These are phyloP conservation scores for Carcharodon carcharias DNA, from an alignment of 2,797 vertebrate genomes.

Conservation along the genomic window DNA sequence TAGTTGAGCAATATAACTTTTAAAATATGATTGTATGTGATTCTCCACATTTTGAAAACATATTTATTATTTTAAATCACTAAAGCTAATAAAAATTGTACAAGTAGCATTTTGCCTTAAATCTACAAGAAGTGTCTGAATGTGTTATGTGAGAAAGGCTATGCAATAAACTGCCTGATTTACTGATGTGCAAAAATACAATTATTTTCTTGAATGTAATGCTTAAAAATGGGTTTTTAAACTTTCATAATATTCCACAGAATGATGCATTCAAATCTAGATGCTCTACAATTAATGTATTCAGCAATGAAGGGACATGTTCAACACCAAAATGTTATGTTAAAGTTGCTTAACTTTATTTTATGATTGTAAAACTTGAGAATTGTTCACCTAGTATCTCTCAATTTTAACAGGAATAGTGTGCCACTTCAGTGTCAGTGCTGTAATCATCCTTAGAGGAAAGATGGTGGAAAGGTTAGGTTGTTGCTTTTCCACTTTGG, in stretches of 20 bases:
- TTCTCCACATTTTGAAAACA: neutral
- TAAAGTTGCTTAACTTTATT: neutral
- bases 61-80: neutral
- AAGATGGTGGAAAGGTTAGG: neutral
- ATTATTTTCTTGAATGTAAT: constrained; percentile 10
- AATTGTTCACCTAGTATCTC: neutral
- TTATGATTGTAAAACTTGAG: neutral
- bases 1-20: neutral
- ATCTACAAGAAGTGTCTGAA: neutral
- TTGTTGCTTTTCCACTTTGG: neutral
- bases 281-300: neutral
- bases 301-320: neutral
- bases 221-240: neutral
- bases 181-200: neutral
- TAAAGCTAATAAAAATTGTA: neutral
- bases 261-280: neutral
- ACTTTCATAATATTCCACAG: neutral
- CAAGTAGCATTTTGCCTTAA: neutral
- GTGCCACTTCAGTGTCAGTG: neutral
- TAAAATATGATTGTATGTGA: neutral
- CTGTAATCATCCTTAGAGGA: no score
- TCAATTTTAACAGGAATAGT: neutral
- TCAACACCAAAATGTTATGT: neutral
- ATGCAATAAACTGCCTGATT: neutral
- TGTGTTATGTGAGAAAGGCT: neutral